Base-by-base conservation (phyloP, 2,888 invertebrate genomes). In the Craniophora ligustri region DNA sequence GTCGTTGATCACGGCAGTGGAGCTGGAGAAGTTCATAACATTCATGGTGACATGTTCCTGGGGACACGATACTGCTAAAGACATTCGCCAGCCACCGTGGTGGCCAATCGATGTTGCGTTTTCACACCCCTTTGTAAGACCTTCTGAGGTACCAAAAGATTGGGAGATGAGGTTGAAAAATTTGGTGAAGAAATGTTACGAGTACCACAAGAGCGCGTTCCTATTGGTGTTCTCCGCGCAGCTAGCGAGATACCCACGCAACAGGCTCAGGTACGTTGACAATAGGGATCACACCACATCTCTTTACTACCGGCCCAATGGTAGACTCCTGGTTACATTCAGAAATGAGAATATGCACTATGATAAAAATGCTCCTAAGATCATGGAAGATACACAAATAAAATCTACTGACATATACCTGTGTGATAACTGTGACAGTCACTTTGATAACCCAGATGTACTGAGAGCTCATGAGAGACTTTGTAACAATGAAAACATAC, bases 31-130 rank as follows among this genome's bases (percentile, higher is more conserved):
- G 74, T 96, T 96, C 82, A 95, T 96, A 78, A 95, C 95, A 63
- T 96, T 96, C 82, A 96, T 96, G 96, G 95, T 96, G 69, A 95
- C 96, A 81, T 96, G 96, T 90, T 96, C 96, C 38, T 93, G 95
- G 89, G 96, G 96, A 40, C 95, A 95, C 76, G 94, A 95, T 70
- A 94, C 94, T 14, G 93, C 88, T 23, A 93, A 92, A 74, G 89
- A 90, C 26, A 94, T 95, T 49, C 90, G 92, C 55, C 94, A 95
- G 79, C 96, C 96, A 14, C 94, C 94, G 61, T 96, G 96, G 96
- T 96, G 96, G 96, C 96, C 96, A 6, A 91, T 92, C 72, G 94
- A 95, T 83, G 93, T 96, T 3, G 89, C 91, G 41, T 96, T 95
- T 82, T 92, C 94, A 32, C 95, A 95, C 81, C 96, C 96, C 13